These are phyloP conservation scores for Pocillopora grandis DNA, from an alignment of 92 coral and sea anemone genomes.

Conservation along the genomic window DNA sequence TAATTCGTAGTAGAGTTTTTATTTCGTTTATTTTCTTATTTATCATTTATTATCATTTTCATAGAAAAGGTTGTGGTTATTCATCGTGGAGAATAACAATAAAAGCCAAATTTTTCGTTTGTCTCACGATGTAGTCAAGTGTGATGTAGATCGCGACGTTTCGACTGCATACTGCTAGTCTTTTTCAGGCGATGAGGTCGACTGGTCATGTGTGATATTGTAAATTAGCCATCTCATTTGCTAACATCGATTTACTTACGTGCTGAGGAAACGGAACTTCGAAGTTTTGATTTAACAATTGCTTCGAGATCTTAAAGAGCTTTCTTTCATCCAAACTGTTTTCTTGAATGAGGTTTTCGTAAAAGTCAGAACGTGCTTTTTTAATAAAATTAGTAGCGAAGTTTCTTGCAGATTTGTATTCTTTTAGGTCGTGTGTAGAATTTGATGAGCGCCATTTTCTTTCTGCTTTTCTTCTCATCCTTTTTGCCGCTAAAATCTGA, in stretches of 20 bases:
- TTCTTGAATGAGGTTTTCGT: constrained; percentile 12
- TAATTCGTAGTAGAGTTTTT: too few relatives aligned
- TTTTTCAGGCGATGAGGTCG: too few relatives aligned
- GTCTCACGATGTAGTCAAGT: too few relatives aligned
- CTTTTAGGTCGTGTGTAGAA: constrained; percentile 7
- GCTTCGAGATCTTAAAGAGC: constrained; percentile 8
- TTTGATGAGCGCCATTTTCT: constrained; percentile 8
- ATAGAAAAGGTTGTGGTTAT: too few relatives aligned
- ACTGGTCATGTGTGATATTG: too few relatives aligned
- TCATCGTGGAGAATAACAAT: too few relatives aligned
- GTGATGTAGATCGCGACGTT: too few relatives aligned
- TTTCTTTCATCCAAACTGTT: constrained; percentile 6
- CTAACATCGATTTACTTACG: not conserved
- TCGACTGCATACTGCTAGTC: too few relatives aligned
- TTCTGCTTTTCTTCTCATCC: constrained; percentile 21
- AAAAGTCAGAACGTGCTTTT: not conserved
- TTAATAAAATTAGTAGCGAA: not conserved
- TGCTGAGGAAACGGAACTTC: constrained; percentile 5
- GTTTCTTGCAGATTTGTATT: constrained; percentile 18
- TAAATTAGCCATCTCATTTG: constrained; percentile 6
- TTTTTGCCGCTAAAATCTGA: not conserved
- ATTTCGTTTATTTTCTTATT: too few relatives aligned
- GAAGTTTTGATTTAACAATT: not conserved
- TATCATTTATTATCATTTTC: too few relatives aligned
- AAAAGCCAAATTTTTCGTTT: too few relatives aligned